Base-by-base conservation (phyloP, 2,113 vertebrate species). In the Climacteris rufus region DNA sequence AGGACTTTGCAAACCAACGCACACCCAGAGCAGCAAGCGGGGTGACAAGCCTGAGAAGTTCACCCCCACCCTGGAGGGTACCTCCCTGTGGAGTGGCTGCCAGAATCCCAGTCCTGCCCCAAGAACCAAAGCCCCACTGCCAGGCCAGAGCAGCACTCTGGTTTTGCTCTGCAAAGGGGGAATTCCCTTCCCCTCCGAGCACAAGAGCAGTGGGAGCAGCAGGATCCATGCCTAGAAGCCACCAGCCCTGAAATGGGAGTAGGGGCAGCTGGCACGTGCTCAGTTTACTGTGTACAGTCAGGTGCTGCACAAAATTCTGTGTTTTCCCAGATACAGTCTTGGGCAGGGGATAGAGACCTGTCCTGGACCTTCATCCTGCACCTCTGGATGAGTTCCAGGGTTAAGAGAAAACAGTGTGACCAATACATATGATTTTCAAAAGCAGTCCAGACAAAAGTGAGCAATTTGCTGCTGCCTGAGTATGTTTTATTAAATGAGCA, bases 211-310 rank as follows among this genome's bases (percentile, higher is more conserved):
- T 8, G 13, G 39, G 14, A 76, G 75, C 35, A 35, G 39, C 5
- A 1, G 40, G 23, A 78, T 45, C 30, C 70, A 12, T 2, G 0
- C 31, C 52, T 5, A 42, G 35, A 60, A 56, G 27, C 47, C 11
- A 4, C 39, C 52, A 39, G 47, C 35, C 65, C 72, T 5, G 6
- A 13, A 37, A 33, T 2, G 0, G 3, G 4, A 30, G 35, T 0
- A n/a, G 49, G 45, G 69, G 50, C 2, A 6, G 86, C 44, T 60
- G 75, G 61, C 66, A 22, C 1, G 27, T 22, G 31, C 10, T 5
- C 31, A 21, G 50, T 16, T 37, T 11, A 20, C 28, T 8, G 45
- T 4, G 4, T 4, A 54, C 28, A 9, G 40, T 44, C 39, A 54
- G 57, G 15, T 60, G n/a, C 72, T 7, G 23, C 7, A 30, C 0